Evolutionary conservation across 2,797 vertebrate species (phyloP), one percentile per base, ranked within the genome.

Genomic region (Lagocephalus sceleratus): DNA sequence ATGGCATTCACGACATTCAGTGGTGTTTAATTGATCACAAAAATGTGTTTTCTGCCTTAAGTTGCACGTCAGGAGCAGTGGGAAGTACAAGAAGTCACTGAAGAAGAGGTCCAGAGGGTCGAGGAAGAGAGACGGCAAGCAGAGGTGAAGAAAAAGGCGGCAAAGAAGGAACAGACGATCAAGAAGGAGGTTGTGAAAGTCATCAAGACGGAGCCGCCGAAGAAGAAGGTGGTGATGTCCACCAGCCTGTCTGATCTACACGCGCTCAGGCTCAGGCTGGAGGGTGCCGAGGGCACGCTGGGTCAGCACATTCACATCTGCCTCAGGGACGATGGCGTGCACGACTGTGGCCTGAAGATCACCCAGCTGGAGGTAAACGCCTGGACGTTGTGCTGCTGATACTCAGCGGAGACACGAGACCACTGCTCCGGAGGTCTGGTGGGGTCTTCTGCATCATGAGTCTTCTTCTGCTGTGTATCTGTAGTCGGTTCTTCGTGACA

Each of bases 171-270:
- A 16, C 45, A 46, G 0, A 42, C 20, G 38, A 23, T 63, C 6
- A 83, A 56, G 63, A 79, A 63, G 23, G 67, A 81, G 0, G 48
- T n/a, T 0, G 40, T 53, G n/a, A 70, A 50, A 57, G 23, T 20
- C 53, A 16, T 2, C 0, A 92, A 90, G 82, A 75, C 91, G 46
- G 93, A 76, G 20, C 84, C 40, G 65, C 87, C 0, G 85, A 93
- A 49, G 62, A 75, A 11, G 55, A 86, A 65, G 63, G 25, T 43
- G 16, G 4, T 45, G 7, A 17, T 6, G 1, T 62, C 63, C 10
- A 43, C 63, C 32, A 76, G 93, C 47, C 78, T 99, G 59, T 80
- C 91, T 26, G 92, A 97, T 57, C 90, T 99, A 47, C 93, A 96
- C 57, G 81, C 89, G 6, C 87, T 98, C 71, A 91, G 94, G 49